Base-by-base conservation (phyloP, 2,888 invertebrate genomes). In the Pristionchus entomophagus region DNA sequence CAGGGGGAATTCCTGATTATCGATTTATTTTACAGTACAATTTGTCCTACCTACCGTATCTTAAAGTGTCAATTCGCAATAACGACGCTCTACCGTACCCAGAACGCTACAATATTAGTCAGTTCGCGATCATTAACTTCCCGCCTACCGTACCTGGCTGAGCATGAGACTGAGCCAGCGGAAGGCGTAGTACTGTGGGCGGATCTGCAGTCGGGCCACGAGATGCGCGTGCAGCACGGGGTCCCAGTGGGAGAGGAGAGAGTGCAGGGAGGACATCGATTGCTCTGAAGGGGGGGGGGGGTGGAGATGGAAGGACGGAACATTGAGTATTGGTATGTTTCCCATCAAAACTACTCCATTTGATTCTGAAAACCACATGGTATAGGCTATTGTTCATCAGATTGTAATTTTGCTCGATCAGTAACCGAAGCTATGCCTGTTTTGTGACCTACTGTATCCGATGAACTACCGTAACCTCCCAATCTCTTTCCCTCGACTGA, bases 91-190 rank as follows among this genome's bases (percentile, higher is more conserved):
- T 69, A 69, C 77, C 45, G 35, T 49, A 77, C 2, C 38, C 73
- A n/a, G 45, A 5, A 17, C 22, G 19, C 22, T 12, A n/a, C 45
- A 10, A 10, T 45, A 10, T 45, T 14, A 45, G 45, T 45, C 45
- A 45, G 45, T 45, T 45, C 45, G 6, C 45, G 45, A 45, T 45
- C n/a, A n/a, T n/a, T n/a, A 45, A 45, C 56, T 4, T 4, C 56
- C 5, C 19, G 8, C 19, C 56, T 56, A 62, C 62, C 62, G 32
- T 56, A 85, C 85, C 85, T 85, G 99, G 2, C 98, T 98, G 12
- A 99, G 95, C 84, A 99, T 94, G 62, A 99, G 95, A 0, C 98
- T 98, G 88, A 99, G 95, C 99, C 99, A 99, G 90, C 98, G 96
- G 95, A 93, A 94, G 94, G 98, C 97, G 94, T 97, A 99, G 94